Base-by-base conservation (phyloP, 2,888 invertebrate genomes). In the Agrotis puta region DNA sequence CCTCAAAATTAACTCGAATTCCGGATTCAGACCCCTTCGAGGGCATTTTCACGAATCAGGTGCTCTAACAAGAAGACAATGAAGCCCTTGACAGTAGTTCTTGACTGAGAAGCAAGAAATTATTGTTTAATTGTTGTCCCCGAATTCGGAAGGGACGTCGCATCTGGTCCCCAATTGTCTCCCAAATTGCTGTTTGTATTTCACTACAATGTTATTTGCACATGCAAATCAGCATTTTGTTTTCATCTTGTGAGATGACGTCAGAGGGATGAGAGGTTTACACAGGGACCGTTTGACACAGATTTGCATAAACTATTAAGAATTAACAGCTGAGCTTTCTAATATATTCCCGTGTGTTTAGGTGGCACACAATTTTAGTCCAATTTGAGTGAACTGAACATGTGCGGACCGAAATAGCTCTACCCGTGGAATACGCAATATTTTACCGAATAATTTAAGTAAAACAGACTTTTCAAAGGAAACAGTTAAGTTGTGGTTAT, bases 211-310 rank as follows among this genome's bases (percentile, higher is more conserved):
- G 92, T 92, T 95, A 95, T 96, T 96, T 95, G 94, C 93, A 93
- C 93, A 95, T 95, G 96, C 94, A 95, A 95, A 96, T 95, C 92
- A 93, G 90, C 90, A 92, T 94, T 95, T 95, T 95, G 95, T 95
- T 95, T 95, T 94, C 91, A 90, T 92, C 88, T 88, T 85, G 85
- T 82, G 87, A 86, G 87, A 86, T 87, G 87, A 87, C 65, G 81
- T 86, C 84, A 83, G 81, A 76, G 87, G 81, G 87, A 86, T 65
- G 66, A 82, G 75, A 84, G 80, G 81, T 85, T 86, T 86, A 82
- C 80, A 85, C 79, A 86, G 79, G 86, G 86, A 85, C 82, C 83
- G 83, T 90, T 89, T 89, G 89, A 89, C 89, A 89, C 84, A 88
- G 86, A 94, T 95, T 95, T 93, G 91, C 95, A 94, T 95, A 94